Evolutionary conservation across 1,140 invertebrate species (phyloP).

Genomic region (Neotoxoptera formosana): DNA sequence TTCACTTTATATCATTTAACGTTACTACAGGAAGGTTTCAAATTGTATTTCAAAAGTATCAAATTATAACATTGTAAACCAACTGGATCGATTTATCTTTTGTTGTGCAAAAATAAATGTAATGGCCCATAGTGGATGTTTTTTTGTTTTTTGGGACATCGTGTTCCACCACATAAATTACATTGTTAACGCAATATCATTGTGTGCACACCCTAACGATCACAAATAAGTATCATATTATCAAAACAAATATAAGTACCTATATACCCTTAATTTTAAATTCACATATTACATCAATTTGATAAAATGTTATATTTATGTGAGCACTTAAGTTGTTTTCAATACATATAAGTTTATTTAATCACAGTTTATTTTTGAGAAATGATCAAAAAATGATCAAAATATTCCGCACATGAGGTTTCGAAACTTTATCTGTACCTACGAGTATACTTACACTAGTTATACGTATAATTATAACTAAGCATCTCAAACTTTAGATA

Average conservation of each 20-base stretch:
- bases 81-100: neutral
- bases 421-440: neutral
- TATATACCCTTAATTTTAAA: neutral
- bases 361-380: neutral
- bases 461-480: neutral
- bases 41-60: neutral
- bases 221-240: neutral
- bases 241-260: neutral
- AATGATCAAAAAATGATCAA: neutral
- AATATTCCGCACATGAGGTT: neutral
- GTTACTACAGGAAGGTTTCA: neutral
- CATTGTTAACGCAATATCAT: neutral
- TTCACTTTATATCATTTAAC: neutral
- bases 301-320: neutral
- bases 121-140: neutral
- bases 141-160: neutral
- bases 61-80: neutral
- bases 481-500: neutral
- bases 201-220: neutral
- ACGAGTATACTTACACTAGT: neutral
- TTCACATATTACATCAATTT: neutral
- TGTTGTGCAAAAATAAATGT: neutral
- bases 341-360: neutral
- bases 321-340: neutral
- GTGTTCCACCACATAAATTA: neutral